These are phyloP conservation scores for Fabriciana adippe DNA, from an alignment of 2,888 invertebrate species.

Conservation along the genomic window DNA sequence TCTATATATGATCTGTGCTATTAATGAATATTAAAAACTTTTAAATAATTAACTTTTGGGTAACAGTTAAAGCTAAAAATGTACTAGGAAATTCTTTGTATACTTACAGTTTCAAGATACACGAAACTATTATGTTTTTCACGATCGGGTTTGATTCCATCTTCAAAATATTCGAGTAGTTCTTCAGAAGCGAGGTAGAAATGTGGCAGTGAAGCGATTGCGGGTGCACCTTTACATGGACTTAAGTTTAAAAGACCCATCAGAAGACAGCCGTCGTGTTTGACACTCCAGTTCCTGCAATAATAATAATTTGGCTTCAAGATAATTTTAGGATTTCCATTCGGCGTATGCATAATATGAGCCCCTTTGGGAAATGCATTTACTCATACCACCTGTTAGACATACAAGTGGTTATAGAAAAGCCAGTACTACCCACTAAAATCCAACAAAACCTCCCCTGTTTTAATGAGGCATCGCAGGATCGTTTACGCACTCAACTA, in stretches of 20 bases:
- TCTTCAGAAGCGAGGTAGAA: constrained; percentile 82
- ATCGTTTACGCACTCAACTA: no score
- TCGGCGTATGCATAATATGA: no score
- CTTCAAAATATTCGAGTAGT: constrained; percentile 72
- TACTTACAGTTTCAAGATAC: constrained; percentile 83
- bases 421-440: no score
- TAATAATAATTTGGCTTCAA: not conserved
- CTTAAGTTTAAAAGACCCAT: constrained; percentile 79
- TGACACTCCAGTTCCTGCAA: constrained; percentile 69
- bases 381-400: no score
- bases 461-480: no score
- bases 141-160: constrained; percentile 77
- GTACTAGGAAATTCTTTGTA: not conserved
- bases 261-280: constrained; percentile 73
- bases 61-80: not conserved
- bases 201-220: constrained; percentile 85
- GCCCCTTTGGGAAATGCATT: no score
- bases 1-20: no score
- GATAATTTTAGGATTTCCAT: not conserved
- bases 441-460: no score
- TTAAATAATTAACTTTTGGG: no score
- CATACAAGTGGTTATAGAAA: no score
- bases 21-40: no score
- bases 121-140: constrained; percentile 82
- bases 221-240: constrained; percentile 82